Base-by-base conservation (phyloP, 2,797 vertebrate species). In the Apogon talboti region DNA sequence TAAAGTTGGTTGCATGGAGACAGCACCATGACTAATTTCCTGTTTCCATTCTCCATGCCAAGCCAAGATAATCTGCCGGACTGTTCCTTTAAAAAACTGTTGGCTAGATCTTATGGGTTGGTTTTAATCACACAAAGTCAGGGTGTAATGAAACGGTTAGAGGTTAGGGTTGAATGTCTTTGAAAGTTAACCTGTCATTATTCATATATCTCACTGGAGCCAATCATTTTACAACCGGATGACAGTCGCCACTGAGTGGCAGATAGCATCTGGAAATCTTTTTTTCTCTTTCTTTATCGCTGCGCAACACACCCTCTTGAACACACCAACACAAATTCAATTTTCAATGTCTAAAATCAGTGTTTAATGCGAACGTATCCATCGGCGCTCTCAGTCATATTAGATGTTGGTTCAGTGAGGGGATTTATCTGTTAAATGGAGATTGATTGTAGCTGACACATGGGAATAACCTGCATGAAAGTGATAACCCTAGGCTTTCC, bases 391-490 rank as follows among this genome's bases (percentile, higher is more conserved):
- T 50, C 49, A 3, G 14, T 63, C 60, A 64, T 56, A 62, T 68
- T 48, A 60, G 12, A 70, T 62, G 58, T 53, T 45, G 18, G 40
- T 48, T 71, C 19, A 11, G 58, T 28, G 47, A 69, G 30, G 53
- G 54, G 59, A 66, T 77, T 80, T 82, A 67, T 81, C 82, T 65
- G 66, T 76, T 66, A 76, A 82, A 76, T 70, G 30, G 60, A 79
- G 79, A 76, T 76, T 53, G 70, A 79, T 83, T 90, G 80, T 71
- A 50, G 72, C 71, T 79, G 83, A 82, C 72, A 51, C 66, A 38
- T 71, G 15, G 65, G 55, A 76, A 73, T 78, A 78, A 73, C 63
- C 73, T 71, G 49, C 68, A 58, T 79, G 71, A 72, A 83, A 81
- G 69, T 51, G 67, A 79, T 81, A 81, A 82, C 71, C 77, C 57